These are phyloP conservation scores for Heteronetta atricapilla DNA, from an alignment of 2,113 vertebrate genomes.

Conservation along the genomic window DNA sequence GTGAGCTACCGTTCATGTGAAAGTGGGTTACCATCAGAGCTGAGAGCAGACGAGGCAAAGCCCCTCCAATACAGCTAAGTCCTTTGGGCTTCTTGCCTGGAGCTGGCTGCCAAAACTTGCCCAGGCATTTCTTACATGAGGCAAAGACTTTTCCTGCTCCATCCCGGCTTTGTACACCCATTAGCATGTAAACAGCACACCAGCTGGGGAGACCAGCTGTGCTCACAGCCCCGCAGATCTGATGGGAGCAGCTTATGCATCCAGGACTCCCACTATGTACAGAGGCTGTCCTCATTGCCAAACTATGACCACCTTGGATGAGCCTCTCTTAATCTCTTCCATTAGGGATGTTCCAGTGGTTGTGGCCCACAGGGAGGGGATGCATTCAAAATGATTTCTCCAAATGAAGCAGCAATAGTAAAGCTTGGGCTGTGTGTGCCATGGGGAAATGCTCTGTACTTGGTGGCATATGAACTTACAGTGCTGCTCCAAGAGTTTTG, in stretches of 20 bases:
- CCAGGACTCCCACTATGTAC: background rate
- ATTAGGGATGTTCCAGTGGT: background rate
- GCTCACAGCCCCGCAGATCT: background rate
- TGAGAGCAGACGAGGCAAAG: background rate
- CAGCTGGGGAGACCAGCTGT: background rate
- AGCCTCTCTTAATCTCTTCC: background rate
- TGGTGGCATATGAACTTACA: background rate
- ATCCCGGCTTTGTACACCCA: background rate
- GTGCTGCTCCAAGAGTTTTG: background rate
- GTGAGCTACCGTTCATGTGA: background rate
- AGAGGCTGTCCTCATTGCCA: fast-evolving
- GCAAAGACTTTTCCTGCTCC: background rate
- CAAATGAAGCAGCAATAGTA: background rate
- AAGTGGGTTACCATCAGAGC: background rate
- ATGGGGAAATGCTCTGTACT: background rate
- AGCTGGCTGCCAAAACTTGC: background rate
- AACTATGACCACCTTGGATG: background rate
- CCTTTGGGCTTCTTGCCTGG: background rate
- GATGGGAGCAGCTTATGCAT: background rate
- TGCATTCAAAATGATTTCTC: background rate
- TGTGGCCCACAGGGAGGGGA: background rate
- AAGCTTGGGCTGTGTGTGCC: background rate
- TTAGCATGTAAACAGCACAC: background rate
- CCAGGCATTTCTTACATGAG: background rate
- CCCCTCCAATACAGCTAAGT: background rate